Base-by-base conservation (phyloP, 2,797 vertebrate genomes). In the Trematomus bernacchii region DNA sequence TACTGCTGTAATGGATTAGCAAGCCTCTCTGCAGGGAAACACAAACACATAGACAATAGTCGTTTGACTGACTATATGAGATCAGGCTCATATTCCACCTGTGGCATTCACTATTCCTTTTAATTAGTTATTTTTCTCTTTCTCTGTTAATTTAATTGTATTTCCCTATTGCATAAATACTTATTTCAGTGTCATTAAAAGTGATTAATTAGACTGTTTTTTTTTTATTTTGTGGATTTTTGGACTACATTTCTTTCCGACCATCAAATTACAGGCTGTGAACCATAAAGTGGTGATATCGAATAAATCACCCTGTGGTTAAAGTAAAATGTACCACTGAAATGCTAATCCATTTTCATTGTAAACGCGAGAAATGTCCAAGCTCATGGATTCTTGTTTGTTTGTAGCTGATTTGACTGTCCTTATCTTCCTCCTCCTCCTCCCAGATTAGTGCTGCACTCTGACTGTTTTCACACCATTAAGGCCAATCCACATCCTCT, bases 391-490 rank as follows among this genome's bases (percentile, higher is more conserved):
- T 1, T 44, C 16, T 42, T 82, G 33, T 37, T 37, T 37, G 80
- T 85, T 86, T 85, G 58, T 77, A 73, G 57, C 9, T 62, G 54
- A 82, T 84, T 62, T 66, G 10, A 21, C 51, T 4, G 15, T 80
- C 64, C 73, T 84, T 75, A 89, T 88, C 85, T 77, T 68, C 46
- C 47, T 81, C 74, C 77, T 81, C 74, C 77, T 85, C 79, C 85
- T 89, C 66, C 71, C 69, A 92, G 83, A 93, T 93, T 87, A 86
- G 55, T 87, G 77, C 73, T 76, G 71, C 73, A 52, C 75, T 84
- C 80, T 71, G 43, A 42, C 73, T 85, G 85, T 90, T 91, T 91
- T 90, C 89, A 88, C 83, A 92, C 80, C 83, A 89, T 87, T 87
- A 76, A 73, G 59, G 69, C 87, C 84, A 90, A 85, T 92, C 90